phyloP scores from a whole-genome alignment of 2,113 vertebrate genomes.

The Oryzias woworae region DNA sequence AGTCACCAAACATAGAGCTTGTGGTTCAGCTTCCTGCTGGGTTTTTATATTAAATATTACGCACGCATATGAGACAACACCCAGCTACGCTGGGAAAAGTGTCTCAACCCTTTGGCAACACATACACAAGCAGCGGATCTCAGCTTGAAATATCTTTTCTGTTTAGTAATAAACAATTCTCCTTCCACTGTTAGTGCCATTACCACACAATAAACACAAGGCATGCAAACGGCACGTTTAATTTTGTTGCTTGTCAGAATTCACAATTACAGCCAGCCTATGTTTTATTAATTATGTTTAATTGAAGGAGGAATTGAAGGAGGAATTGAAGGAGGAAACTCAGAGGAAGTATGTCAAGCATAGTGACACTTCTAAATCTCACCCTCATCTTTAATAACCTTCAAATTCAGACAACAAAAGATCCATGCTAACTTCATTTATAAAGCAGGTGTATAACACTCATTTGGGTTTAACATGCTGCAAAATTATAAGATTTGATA shows the following conservation, averaged over 20 bases:
- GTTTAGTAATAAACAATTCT: conserved; percentile 52
- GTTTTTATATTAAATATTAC: conserved; percentile 45
- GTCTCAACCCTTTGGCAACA: conserved; percentile 29
- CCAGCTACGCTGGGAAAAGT: conserved; percentile 7
- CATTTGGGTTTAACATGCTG: too few species aligned
- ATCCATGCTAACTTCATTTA: too few species aligned
- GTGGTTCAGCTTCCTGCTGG: conserved; percentile 31
- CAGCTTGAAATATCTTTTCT: conserved; percentile 36
- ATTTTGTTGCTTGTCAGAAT: conserved; percentile 14
- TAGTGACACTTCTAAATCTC: neutral
- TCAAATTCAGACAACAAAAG: too few species aligned
- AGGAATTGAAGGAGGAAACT: conserved; percentile 14
- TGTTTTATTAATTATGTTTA: conserved; percentile 49
- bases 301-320: conserved; percentile 11
- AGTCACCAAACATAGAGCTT: conserved; percentile 12
- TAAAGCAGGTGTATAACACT: too few species aligned
- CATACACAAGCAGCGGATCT: conserved; percentile 19
- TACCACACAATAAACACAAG: conserved; percentile 43
- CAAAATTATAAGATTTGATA: too few species aligned
- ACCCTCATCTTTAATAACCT: too few species aligned
- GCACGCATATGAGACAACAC: conserved; percentile 45
- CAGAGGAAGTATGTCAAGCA: conserved; percentile 26
- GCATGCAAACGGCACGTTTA: conserved; percentile 1
- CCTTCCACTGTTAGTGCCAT: conserved; percentile 43
- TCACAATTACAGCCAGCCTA: conserved; percentile 9